Conservation (phyloP, 92 coral and sea anemone species). For the Parazoanthus atlanticus region DNA sequence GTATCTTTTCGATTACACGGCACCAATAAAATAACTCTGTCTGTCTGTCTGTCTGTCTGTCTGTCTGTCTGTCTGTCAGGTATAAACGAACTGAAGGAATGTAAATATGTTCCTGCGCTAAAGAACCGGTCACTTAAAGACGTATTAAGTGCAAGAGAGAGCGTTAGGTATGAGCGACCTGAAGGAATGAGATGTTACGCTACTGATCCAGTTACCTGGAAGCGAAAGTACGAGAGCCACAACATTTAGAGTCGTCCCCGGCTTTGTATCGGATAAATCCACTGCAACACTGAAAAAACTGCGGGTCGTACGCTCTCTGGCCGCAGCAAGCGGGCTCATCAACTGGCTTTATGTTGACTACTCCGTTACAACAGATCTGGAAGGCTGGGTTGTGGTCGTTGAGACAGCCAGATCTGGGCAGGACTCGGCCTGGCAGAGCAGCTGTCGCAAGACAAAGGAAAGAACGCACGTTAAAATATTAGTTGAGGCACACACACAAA, state of each 20-base stretch:
- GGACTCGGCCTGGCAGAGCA: not conserved
- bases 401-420: not conserved
- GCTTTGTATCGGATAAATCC: not conserved
- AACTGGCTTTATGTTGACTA: not conserved
- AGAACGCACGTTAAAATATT: not conserved
- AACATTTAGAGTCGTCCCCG: not conserved
- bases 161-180: no score
- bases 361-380: conserved; percentile 16
- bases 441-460: not conserved
- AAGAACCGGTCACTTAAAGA: no score
- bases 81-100: no score
- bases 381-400: not conserved
- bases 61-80: no score
- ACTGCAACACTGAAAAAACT: not conserved
- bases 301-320: not conserved
- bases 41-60: no score
- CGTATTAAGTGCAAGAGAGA: no score
- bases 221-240: not conserved
- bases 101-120: no score
- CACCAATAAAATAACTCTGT: no score
- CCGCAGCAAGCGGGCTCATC: conserved; percentile 2
- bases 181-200: no score
- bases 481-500: not conserved
- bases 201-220: not conserved
- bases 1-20: no score